Conservation (phyloP, 2,797 vertebrate genomes). For the Ctenopoma kingsleyae region DNA sequence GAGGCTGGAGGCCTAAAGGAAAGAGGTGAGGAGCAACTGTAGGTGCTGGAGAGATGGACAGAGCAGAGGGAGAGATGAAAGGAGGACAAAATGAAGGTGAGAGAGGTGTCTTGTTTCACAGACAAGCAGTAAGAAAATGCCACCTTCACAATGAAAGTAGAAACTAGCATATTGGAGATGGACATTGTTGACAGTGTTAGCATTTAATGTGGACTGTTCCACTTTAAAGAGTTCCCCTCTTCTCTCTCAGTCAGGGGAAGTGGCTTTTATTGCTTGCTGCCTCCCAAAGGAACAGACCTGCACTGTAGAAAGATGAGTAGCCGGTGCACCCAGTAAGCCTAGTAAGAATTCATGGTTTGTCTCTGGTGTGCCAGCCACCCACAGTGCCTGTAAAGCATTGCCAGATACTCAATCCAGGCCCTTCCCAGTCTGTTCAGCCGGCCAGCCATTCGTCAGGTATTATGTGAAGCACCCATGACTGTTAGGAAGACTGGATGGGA, state of each 20-base stretch:
- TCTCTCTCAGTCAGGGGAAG: slow-evolving; percentile 59
- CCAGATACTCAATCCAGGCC: slow-evolving; percentile 38
- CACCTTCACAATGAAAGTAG: slow-evolving; percentile 1
- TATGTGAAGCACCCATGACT: slow-evolving; percentile 30
- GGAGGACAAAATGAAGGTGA: slow-evolving; percentile 46
- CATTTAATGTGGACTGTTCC: slow-evolving; percentile 54
- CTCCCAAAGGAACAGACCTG: slow-evolving; percentile 74
- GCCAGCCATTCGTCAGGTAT: slow-evolving; percentile 38
- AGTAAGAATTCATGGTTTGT: slow-evolving; percentile 59
- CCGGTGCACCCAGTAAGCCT: slow-evolving; percentile 61
- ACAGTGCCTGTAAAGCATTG: slow-evolving; percentile 66
- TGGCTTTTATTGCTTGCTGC: slow-evolving; percentile 57
- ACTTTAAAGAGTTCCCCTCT: slow-evolving; percentile 6
- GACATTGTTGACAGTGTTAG: slow-evolving; percentile 44
- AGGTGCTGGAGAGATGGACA: slow-evolving; percentile 40
- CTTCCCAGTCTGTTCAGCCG: slow-evolving; percentile 24
- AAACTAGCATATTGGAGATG: slow-evolving; percentile 14
- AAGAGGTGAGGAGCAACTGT: slow-evolving; percentile 43
- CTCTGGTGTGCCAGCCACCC: slow-evolving; percentile 56
- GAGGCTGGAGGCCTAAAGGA: slow-evolving; percentile 45
- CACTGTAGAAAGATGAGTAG: slow-evolving; percentile 73
- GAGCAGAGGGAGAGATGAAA: slow-evolving; percentile 43
- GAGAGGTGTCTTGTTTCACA: slow-evolving; percentile 53
- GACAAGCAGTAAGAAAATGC: slow-evolving; percentile 46
- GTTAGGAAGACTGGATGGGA: slow-evolving; percentile 18